A percentile compares a stretch with the other conserved stretches of the same genome.
Evolutionary conservation across 2,888 invertebrate genomes (phyloP).

Genomic region (Argyra leucocephala): DNA sequence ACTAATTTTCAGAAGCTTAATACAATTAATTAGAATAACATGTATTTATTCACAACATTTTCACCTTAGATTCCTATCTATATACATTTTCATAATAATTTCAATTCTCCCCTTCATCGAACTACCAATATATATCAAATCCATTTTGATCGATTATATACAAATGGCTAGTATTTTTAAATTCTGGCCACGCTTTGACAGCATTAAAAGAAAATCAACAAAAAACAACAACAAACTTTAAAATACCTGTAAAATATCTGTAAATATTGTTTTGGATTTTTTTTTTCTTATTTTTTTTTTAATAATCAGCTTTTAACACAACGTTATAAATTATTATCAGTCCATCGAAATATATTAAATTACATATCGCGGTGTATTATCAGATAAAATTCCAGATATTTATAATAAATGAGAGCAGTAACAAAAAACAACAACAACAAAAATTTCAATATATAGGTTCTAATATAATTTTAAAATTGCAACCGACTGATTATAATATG

Average conservation of each 20-base stretch:
- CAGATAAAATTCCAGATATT: neutral
- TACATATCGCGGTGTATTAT: neutral
- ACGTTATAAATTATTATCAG: conserved; percentile 6
- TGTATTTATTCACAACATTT: no score
- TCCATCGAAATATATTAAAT: conserved; percentile 4
- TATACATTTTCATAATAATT: no score
- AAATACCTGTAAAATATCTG: neutral
- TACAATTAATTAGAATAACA: no score
- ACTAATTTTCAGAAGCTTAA: no score
- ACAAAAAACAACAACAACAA: neutral
- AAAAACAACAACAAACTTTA: neutral
- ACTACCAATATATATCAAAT: no score
- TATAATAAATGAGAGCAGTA: neutral
- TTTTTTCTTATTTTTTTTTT: neutral
- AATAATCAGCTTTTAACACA: conserved; percentile 4
- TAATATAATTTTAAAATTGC: no score
- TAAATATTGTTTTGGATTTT: no score
- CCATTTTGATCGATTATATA: neutral
- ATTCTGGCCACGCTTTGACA: neutral
- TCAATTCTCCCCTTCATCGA: no score
- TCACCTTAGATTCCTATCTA: no score
- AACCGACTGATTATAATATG: neutral
- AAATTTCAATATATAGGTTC: no score
- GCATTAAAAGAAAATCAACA: neutral
- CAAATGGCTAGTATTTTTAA: neutral